Evolutionary conservation across 35 echinoderm and acorn worm species (phyloP), one percentile per base, ranked within the genome.

Genomic region (Ophioderma brevispina): DNA sequence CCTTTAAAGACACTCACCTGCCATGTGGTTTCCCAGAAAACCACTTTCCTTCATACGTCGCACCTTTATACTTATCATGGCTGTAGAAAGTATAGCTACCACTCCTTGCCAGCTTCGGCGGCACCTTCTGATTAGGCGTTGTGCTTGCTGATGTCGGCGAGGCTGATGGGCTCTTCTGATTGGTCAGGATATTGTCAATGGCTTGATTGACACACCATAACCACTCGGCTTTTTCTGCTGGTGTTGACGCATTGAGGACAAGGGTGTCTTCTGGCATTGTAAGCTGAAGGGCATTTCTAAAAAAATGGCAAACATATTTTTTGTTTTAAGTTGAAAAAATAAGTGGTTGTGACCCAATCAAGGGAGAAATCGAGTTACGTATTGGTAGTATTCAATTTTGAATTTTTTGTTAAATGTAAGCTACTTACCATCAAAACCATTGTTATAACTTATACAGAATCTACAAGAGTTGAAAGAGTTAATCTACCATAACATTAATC

Each of bases 151-250:
- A 4, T 37, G 32, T 59, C 21, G 78, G 77, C 32, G 78, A 23
- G 55, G 80, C 56, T 15, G 31, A 78, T 38, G 77, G 63, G 28
- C 52, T 85, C 79, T 92, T 92, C 75, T 96, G 81, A 64, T 78
- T 89, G 50, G 89, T 94, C 13, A 98, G 76, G 10, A 92, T 84
- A 19, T 80, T 41, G 40, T 98, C 96, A 37, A 98, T 98, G 46
- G 96, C 92, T 42, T 98, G 92, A 43, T 98, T 98, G 32, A 98
- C 92, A 13, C 89, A 90, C 96, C 96, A 98, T 14, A 98, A 63
- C 96, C 96, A 98, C 39, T 98, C 96, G n/a, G 89, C 90, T 75
- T 98, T 98, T 76, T 91, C 92, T 18, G 78, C 90, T 32, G 93
- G 92, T 55, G 90, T 82, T 15, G 85, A 46, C 0, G 96, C 85